Evolutionary conservation across 2,888 invertebrate genomes (phyloP), one percentile per base, ranked within the genome.

Genomic region (Pollenia labialis): DNA sequence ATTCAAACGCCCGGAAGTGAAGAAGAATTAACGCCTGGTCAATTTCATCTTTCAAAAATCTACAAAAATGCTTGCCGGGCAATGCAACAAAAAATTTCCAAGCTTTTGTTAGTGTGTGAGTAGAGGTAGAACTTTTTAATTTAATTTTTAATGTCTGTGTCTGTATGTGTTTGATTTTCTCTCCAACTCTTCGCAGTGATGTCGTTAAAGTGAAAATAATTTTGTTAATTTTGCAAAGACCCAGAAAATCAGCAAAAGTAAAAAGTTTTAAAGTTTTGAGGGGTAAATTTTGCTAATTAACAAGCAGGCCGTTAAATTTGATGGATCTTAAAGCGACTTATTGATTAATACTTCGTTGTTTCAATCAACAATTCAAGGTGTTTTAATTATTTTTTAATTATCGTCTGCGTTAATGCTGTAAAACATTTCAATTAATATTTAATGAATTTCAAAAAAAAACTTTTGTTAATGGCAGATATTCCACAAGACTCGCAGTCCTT

Each of bases 81-180:
- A 32, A 32, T 6, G 32, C 4, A 32, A 6, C 32, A 6, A 32
- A 32, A 68, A 10, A 23, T 11, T 8, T 4, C 1, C 9, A 48
- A 50, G 18, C 46, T 14, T 66, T 69, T 42, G 14, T 14, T 46
- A 4, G 7, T 44, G 56, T 32, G 56, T 32, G 18, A 18, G 12
- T 12, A 14, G 7, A 54, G 44, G 10, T 44, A 18, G 44, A 71
- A 56, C 14, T 72, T 56, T 9, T n/a, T 58, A 72, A 58, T 72
- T 72, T 44, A 71, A 52, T 42, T 52, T 52, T 23, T 52, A 52
- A 32, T 32, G 32, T 32, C 6, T 32, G 4, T 16, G 16, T 56
- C n/a, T n/a, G 18, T 56, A 2, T 52, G 12, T 54, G 16, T 0
- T 23, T 54, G 16, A 0, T 18, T 4, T 23, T 18, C 23, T 3